These are phyloP conservation scores for Panagrolaimus sp. DNA, from an alignment of 1,140 invertebrate genomes.

Conservation along the genomic window DNA sequence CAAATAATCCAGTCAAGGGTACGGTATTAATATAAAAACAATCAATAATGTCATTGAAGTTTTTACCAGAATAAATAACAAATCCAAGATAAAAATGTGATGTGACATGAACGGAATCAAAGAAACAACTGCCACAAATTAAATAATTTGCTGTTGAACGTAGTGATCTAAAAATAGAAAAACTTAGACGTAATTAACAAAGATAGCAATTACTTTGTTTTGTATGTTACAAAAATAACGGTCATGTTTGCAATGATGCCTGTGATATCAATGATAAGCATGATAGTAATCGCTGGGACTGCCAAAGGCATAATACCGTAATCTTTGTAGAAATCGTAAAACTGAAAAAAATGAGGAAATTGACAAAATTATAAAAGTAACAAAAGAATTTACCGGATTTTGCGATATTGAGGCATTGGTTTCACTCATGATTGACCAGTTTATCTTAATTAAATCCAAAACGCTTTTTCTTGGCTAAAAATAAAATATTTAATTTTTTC, in stretches of 20 bases:
- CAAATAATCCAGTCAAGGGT: background rate
- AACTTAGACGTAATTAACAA: background rate
- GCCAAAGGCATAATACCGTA: background rate
- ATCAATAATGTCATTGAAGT: background rate
- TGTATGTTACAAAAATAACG: slow-evolving; percentile 4
- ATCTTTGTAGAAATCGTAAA: background rate
- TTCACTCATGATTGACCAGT: too few species aligned
- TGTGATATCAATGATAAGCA: background rate
- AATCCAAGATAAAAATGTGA: slow-evolving; percentile 3
- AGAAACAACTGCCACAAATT: background rate
- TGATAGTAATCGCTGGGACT: background rate
- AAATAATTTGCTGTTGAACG: background rate
- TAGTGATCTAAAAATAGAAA: background rate
- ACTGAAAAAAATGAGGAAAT: background rate
- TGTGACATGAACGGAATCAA: background rate
- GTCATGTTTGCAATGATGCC: background rate
- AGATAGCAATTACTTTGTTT: background rate
- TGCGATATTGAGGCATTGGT: too few species aligned
- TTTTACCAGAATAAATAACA: background rate
- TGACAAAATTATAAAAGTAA: background rate
- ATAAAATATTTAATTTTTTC: too few species aligned
- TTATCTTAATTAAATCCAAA: too few species aligned
- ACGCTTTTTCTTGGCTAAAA: too few species aligned
- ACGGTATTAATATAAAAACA: background rate
- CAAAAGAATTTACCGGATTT: background rate